These are phyloP conservation scores for Diachrysia chrysitis DNA, from an alignment of 2,888 invertebrate genomes.

Conservation along the genomic window DNA sequence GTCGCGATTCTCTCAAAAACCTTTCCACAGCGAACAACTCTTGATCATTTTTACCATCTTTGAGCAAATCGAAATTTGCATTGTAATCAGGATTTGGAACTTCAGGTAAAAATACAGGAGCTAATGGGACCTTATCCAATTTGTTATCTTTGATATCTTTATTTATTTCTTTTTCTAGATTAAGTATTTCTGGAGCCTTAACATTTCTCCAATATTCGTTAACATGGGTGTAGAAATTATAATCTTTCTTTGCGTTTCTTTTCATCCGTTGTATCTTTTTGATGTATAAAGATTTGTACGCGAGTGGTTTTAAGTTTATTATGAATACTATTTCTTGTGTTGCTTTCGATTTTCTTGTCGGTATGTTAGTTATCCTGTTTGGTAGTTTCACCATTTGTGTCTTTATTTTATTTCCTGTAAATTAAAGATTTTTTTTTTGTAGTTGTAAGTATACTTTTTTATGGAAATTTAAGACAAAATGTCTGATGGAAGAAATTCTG, in stretches of 20 bases:
- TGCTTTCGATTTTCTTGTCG: constrained; percentile 90
- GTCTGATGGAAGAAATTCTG: too few relatives aligned
- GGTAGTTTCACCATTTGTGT: constrained; percentile 91
- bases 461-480: too few relatives aligned
- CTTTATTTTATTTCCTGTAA: constrained; percentile 88
- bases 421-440: background rate
- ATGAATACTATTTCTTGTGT: constrained; percentile 92
- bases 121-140: constrained; percentile 32
- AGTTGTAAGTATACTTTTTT: too few relatives aligned
- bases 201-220: constrained; percentile 25
- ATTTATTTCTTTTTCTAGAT: constrained; percentile 13
- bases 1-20: constrained; percentile 53
- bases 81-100: constrained; percentile 29
- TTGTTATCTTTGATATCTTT: constrained; percentile 26
- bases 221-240: constrained; percentile 53
- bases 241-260: constrained; percentile 52
- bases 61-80: constrained; percentile 59
- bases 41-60: constrained; percentile 47
- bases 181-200: constrained; percentile 36
- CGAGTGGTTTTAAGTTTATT: constrained; percentile 90
- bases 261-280: constrained; percentile 60
- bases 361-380: constrained; percentile 84
- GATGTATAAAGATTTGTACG: constrained; percentile 91
- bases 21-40: constrained; percentile 60
- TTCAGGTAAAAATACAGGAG: constrained; percentile 27